A percentile compares a stretch with the other conserved stretches of the same genome.
Evolutionary conservation across 2,113 vertebrate species (phyloP).

Genomic region (Phaethornis superciliosus): DNA sequence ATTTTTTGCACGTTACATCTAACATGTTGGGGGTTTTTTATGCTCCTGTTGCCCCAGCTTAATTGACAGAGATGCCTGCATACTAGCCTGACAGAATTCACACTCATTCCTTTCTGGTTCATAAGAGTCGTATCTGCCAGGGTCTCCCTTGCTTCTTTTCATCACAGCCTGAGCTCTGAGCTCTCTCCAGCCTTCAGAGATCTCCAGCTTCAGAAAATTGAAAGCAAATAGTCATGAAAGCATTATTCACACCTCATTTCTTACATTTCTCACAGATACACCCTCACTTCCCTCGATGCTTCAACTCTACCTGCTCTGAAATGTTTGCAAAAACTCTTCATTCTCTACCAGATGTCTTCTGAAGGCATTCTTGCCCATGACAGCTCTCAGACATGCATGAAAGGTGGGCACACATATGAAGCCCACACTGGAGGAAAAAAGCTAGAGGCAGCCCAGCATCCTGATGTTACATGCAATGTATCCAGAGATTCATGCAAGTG

Average conservation of each 20-base stretch:
- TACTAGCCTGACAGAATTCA: neutral
- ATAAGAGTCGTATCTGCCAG: neutral
- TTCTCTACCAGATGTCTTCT: neutral
- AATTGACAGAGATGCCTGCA: neutral
- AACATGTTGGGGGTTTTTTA: too few relatives aligned
- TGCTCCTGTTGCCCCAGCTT: neutral
- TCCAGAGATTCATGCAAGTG: neutral
- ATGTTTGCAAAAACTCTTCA: neutral
- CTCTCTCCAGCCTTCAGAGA: neutral
- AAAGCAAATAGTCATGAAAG: constrained; percentile 6
- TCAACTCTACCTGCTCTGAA: neutral
- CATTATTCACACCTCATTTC: neutral
- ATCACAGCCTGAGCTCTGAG: neutral
- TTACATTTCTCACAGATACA: neutral
- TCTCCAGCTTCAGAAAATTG: neutral
- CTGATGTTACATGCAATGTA: neutral
- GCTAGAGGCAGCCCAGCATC: neutral
- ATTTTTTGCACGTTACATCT: neutral
- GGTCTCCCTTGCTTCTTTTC: neutral
- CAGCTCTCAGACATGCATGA: neutral
- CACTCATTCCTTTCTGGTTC: neutral
- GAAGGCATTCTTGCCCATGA: neutral
- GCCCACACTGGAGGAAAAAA: neutral
- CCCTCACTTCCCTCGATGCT: neutral
- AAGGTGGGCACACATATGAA: accelerated